Base-by-base conservation (phyloP, 2,797 vertebrate genomes). In the Pseudochirops cupreus region DNA sequence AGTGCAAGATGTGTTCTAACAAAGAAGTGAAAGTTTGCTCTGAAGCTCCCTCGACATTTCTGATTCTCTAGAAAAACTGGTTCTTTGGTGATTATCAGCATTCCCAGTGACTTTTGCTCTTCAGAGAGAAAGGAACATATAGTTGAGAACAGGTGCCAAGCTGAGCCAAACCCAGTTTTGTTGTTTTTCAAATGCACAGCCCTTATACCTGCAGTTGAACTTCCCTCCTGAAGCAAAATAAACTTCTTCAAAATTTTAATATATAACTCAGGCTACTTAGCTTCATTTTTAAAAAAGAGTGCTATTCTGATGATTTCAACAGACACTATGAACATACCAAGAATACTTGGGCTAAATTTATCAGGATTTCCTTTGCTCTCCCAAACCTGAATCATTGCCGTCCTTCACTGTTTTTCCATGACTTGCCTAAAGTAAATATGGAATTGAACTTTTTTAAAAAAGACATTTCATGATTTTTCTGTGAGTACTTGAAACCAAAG, bases 291-390 rank as follows among this genome's bases (percentile, higher is more conserved):
- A 92, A 91, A 90, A 11, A 29, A 56, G 29, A 98, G 92, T 4
- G 16, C 96, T 97, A 97, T 93, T 98, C 92, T 96, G 95, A 97
- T 98, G 94, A 97, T 95, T 97, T 98, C 98, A 97, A 98, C 93
- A 90, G 96, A 0, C 56, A 98, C 98, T 98, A 94, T 98, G 98
- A 98, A 97, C 96, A 98, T 98, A 97, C 97, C 97, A 97, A 95
- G 98, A 98, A 98, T 98, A 97, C 96, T 97, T 97, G 97, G 95
- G 97, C 97, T 98, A 97, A 54, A 96, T 98, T 98, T 95, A 96
- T 96, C 91, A 95, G 95, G 96, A 95, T 96, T 96, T 95, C 96
- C 90, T 4, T 94, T 31, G 52, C 95, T 94, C 3, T n/a, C 67
- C 13, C 39, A 90, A 91, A 91, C 87, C 95, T 97, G 97, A 97